A percentile compares a stretch with the other conserved stretches of the same genome.
Conservation (phyloP, 2,113 vertebrate genomes). For the Siphamia tubifer region DNA sequence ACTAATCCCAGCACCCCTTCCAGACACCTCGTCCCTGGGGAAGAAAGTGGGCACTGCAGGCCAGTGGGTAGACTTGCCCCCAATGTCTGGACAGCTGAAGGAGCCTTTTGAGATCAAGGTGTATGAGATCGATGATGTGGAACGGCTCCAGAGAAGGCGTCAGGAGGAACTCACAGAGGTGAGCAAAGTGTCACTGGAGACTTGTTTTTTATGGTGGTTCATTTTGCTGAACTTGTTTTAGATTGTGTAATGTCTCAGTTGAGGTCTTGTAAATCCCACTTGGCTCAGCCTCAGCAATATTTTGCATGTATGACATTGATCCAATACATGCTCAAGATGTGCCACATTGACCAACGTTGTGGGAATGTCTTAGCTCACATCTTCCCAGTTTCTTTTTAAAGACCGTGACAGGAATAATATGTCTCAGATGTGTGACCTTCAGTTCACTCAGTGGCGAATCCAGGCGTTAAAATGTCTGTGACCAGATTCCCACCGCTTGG, state of each 20-base stretch:
- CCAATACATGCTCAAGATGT: slow-evolving; percentile 29
- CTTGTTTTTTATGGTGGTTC: slow-evolving; percentile 16
- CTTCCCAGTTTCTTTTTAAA: slow-evolving; percentile 70
- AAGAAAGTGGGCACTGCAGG: slow-evolving; percentile 87
- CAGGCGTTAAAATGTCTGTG: slow-evolving; percentile 52
- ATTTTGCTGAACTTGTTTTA: slow-evolving; percentile 31
- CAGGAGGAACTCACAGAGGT: slow-evolving; percentile 88
- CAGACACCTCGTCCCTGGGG: slow-evolving; percentile 87
- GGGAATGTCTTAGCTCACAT: slow-evolving; percentile 56
- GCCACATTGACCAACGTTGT: slow-evolving; percentile 38
- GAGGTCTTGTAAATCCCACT: slow-evolving; percentile 21
- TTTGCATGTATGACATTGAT: slow-evolving; percentile 47
- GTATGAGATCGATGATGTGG: slow-evolving; percentile 97
- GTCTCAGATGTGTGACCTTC: slow-evolving; percentile 71
- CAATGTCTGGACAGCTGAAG: slow-evolving; percentile 89
- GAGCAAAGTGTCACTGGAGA: slow-evolving; percentile 54
- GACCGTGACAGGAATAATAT: slow-evolving; percentile 54
- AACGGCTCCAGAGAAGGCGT: slow-evolving; percentile 89
- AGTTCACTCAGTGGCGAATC: slow-evolving; percentile 62
- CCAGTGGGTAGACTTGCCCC: slow-evolving; percentile 96
- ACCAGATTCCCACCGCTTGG: slow-evolving; percentile 37
- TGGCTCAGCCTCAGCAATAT: slow-evolving; percentile 40
- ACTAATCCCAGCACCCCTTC: slow-evolving; percentile 91
- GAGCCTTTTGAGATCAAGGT: slow-evolving; percentile 99
- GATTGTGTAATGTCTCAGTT: slow-evolving; percentile 36